These are phyloP conservation scores for Beroe forskalii DNA, from an alignment of 37 sponge, comb jelly and placozoan genomes.

Conservation along the genomic window DNA sequence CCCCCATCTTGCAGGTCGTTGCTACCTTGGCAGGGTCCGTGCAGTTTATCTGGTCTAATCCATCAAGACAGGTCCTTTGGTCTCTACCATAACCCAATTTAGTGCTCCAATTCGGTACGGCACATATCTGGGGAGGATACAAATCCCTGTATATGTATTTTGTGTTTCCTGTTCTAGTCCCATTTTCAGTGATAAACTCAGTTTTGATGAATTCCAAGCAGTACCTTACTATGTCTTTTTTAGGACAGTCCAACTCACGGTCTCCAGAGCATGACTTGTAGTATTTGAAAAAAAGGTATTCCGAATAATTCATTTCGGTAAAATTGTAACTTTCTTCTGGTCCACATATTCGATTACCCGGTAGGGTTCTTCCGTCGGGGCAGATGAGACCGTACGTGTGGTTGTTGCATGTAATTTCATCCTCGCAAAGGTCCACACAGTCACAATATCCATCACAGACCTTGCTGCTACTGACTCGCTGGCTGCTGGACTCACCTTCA, in stretches of 20 bases:
- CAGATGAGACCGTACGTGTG: background rate
- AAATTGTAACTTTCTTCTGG: too few species aligned
- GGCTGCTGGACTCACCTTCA: too few species aligned
- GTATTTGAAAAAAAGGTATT: background rate
- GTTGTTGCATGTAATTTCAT: background rate
- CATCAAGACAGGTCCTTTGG: background rate
- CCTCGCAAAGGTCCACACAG: background rate
- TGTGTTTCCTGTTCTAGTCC: too few species aligned
- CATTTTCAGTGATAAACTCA: too few species aligned
- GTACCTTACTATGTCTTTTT: background rate
- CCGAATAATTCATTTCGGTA: background rate
- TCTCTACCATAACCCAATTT: too few species aligned
- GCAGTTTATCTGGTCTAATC: constrained; percentile 9
- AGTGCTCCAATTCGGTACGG: background rate
- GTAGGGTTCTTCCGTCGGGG: too few species aligned
- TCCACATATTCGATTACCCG: too few species aligned
- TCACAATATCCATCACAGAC: background rate
- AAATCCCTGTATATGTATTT: background rate
- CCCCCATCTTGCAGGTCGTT: background rate
- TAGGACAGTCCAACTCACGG: background rate
- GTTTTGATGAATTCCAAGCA: too few species aligned
- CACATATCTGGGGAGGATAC: background rate
- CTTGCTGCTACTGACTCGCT: background rate
- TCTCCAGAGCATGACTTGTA: background rate
- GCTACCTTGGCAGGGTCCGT: background rate